Percentiles rank a stretch among this genome's conserved stretches.
Conservation (phyloP, 2,888 invertebrate species). For the Spisula solida region DNA sequence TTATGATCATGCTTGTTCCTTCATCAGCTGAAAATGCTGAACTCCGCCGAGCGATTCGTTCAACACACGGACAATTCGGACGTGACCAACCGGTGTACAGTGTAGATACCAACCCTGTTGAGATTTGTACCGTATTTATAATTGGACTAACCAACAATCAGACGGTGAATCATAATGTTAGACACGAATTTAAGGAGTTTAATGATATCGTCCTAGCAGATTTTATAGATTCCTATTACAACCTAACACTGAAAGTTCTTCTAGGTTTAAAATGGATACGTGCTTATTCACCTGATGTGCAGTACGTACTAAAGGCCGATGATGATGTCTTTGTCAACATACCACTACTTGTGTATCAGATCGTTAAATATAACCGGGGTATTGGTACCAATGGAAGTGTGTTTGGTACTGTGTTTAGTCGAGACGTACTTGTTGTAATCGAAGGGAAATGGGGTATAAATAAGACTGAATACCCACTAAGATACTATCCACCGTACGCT, state of each 20-base stretch:
- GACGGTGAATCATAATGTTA: not conserved
- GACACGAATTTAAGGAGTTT: not conserved
- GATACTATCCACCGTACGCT: conserved; percentile 39
- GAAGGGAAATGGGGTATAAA: conserved; percentile 31
- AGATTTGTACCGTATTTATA: not conserved
- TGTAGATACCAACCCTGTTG: not conserved
- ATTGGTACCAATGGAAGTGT: conserved; percentile 18
- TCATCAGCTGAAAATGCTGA: not conserved
- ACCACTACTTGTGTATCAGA: not conserved
- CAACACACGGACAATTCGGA: not conserved
- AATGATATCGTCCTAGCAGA: conserved; percentile 30
- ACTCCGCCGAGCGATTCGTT: not conserved
- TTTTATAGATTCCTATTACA: conserved; percentile 18
- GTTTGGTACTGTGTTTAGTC: not conserved
- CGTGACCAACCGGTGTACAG: not conserved
- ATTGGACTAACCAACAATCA: conserved; percentile 9
- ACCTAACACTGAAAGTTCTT: conserved; percentile 21
- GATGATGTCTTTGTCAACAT: conserved; percentile 35
- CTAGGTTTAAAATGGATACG: conserved; percentile 28
- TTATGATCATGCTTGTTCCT: not conserved
- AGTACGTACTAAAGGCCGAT: conserved; percentile 18
- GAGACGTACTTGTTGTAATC: not conserved
- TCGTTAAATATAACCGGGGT: not conserved
- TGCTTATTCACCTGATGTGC: not conserved
- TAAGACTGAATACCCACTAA: conserved; percentile 20